Evolutionary conservation across 2,797 vertebrate genomes (phyloP), one percentile per base, ranked within the genome.

Genomic region (Mastacembelus armatus): DNA sequence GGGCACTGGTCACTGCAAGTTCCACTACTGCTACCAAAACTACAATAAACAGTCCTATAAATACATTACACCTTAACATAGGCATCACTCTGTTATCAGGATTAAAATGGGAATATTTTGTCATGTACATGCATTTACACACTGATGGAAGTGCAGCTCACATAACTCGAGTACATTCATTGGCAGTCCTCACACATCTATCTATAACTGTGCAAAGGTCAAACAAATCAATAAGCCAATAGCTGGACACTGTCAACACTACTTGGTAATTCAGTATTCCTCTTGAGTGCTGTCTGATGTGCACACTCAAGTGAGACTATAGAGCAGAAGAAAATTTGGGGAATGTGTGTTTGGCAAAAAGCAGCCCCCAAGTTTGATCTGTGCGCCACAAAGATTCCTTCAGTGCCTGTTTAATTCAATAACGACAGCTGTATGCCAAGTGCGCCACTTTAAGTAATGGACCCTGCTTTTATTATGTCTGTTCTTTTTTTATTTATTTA

Each of bases 201-300:
- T 75, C 66, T 48, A 78, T 66, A 72, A 63, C 65, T 58, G 67
- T 24, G 79, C 77, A 90, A 92, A 92, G 89, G 89, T 87, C 87
- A 79, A 33, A 66, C 44, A 52, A 63, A 91, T 91, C 81, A 74
- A 86, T 89, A 77, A 11, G 69, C 70, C 64, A 2, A 86, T 66
- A 62, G 80, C 60, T 64, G 75, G 69, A 78, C 69, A 62, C 70
- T 58, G 66, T 77, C 79, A 83, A 86, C 81, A 77, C 70, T 19
- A 36, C 50, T 63, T 19, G 38, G 59, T 47, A 27, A 72, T 66
- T 90, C 66, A 40, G 79, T 54, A 83, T 84, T 88, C 77, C 5
- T 26, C 44, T 64, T 26, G 35, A 45, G 65, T 59, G 56, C 42
- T 11, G 61, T 66, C 59, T 59, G 63, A 68, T 50, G 22, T 39